Base-by-base conservation (phyloP, 1,140 invertebrate species). In the Ctenoplectra terminalis region DNA sequence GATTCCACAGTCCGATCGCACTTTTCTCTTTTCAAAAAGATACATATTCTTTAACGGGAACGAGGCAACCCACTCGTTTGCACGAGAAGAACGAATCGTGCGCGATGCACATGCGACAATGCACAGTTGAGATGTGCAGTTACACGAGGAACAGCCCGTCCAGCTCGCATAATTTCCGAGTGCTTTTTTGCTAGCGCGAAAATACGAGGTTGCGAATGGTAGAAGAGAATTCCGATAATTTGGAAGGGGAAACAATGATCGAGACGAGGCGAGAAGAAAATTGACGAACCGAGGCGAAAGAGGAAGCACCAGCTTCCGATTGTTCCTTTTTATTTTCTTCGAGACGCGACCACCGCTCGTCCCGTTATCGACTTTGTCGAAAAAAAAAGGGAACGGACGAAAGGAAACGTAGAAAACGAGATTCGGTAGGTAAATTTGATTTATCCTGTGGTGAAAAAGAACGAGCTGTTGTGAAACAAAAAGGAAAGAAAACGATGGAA, bases 291-390 rank as follows among this genome's bases (percentile, higher is more conserved):
- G 29, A 34, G 6, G 9, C 1, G 2, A 56, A 31, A 13, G 20
- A 11, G 34, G 43, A 31, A 3, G 9, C 15, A 20, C 1, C 15
- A 0, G 23, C 5, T 6, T 48, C 31, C 17, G 46, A 0, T 13
- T 54, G 31, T 54, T 54, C 46, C 67, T 40, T 67, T 66, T 76
- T 43, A 54, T 52, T 23, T 29, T 20, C 72, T 43, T 37, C 31
- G 23, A 8, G 43, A 48, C 46, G 26, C 40, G 29, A 23, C 34
- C 48, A 9, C 15, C n/a, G 29, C 11, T 17, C 37, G 5, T 43
- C 71, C 23, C 29, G 13, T 61, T 34, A 13, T n/a, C 56, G 56
- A 61, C 43, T 48, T 61, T 4, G 7, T 13, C 26, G 37, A 29
- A 20, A 29, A 43, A 8, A 7, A 46, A 20, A n/a, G 23, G 5